Base-by-base conservation (phyloP, 2,113 vertebrate species). In the Paradisaea rubra region DNA sequence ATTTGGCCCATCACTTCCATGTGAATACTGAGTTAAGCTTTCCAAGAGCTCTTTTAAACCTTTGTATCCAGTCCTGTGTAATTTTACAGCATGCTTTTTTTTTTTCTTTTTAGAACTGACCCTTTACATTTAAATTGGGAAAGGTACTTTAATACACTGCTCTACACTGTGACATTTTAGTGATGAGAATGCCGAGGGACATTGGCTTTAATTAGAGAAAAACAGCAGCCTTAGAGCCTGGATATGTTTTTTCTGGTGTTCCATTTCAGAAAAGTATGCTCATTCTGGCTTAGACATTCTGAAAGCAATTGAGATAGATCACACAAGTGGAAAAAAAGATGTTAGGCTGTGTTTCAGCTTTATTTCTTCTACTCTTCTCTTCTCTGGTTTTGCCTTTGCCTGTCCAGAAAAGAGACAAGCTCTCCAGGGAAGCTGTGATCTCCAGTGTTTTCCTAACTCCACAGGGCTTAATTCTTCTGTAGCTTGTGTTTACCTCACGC, bases 171-270 rank as follows among this genome's bases (percentile, higher is more conserved):
- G 89, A 88, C 27, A 86, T 85, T 89, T 69, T n/a, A 57, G 7
- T 50, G 30, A 84, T 76, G 23, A 89, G 73, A 91, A 82, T 65
- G 47, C 19, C 24, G 25, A 82, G 50, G 59, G 50, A 82, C 35
- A 44, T 66, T 88, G 70, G 45, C 21, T 94, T 89, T 95, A 91
- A 91, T 77, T 65, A 82, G 49, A 82, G 74, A 50, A 85, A 93
- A 79, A 31, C 13, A 45, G 10, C 68, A 83, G 27, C 47, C 65
- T 91, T 20, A 41, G 50, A 86, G 33, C 27, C 41, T 63, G 53
- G 31, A 25, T 93, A 28, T 20, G 4, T 59, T 81, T 95, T 96
- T 81, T 96, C 77, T 88, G 60, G 7, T 56, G 37, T 71, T 70
- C 19, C 63, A 72, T 5, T 72, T 85, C 60, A 88, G 30, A 88